phyloP scores from a whole-genome alignment of 2,797 vertebrate genomes.

The Amblyopsis hoosieri region DNA sequence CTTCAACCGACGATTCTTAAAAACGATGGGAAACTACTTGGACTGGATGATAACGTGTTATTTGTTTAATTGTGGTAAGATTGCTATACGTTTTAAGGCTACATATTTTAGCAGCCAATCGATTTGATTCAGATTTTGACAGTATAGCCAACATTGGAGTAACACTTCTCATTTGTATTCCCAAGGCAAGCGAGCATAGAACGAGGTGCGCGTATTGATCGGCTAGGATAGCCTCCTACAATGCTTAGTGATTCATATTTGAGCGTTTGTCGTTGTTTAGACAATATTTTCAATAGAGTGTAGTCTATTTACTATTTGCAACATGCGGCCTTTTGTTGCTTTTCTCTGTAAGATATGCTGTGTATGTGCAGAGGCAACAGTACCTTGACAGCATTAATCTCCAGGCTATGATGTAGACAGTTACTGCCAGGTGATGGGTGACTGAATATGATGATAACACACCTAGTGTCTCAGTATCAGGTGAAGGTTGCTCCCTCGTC shows the following conservation, averaged over 20 bases:
- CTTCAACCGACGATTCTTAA: constrained; percentile 55
- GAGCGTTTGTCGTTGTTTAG: too few relatives aligned
- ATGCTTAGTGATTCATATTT: too few relatives aligned
- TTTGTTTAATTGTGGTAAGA: constrained; percentile 73
- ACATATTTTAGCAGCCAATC: constrained; percentile 4
- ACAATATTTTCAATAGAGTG: too few relatives aligned
- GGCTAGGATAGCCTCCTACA: background rate
- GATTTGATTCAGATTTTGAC: too few relatives aligned
- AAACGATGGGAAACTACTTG: constrained; percentile 69
- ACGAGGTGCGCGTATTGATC: background rate
- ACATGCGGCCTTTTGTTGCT: too few relatives aligned
- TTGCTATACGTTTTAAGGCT: too few relatives aligned
- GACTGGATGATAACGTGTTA: constrained; percentile 64
- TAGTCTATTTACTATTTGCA: too few relatives aligned
- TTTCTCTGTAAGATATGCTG: too few relatives aligned
- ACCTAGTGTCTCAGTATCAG: constrained; percentile 62
- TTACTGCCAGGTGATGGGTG: background rate
- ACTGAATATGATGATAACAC: constrained; percentile 4
- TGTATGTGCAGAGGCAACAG: too few relatives aligned
- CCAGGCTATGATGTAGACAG: background rate
- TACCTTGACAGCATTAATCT: too few relatives aligned
- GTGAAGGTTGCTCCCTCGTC: constrained; percentile 78
- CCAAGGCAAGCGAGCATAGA: background rate
- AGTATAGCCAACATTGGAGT: too few relatives aligned
- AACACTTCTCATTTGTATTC: too few relatives aligned